A percentile compares a stretch with the other conserved stretches of the same genome.
These are phyloP conservation scores for Ostrea edulis DNA, from an alignment of 1,140 invertebrate species.

Conservation along the genomic window DNA sequence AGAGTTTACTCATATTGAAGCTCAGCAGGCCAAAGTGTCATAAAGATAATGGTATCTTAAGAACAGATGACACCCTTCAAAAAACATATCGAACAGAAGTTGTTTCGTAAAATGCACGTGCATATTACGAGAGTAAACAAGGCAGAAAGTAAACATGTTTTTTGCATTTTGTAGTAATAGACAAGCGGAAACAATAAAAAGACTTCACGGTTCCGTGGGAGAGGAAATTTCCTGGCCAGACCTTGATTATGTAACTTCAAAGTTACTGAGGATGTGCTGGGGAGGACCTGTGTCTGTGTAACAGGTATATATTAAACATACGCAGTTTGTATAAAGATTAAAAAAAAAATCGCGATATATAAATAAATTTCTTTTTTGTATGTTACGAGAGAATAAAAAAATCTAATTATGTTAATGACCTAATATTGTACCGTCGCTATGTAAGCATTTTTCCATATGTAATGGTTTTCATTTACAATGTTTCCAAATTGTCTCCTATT, in stretches of 20 bases:
- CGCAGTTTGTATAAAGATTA: background rate
- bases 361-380: background rate
- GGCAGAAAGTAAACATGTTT: constrained; percentile 36
- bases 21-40: background rate
- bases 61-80: constrained; percentile 20
- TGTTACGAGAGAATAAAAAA: background rate
- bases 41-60: constrained; percentile 25
- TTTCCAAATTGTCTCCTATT: too few relatives aligned
- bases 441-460: too few relatives aligned
- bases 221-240: background rate
- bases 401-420: background rate
- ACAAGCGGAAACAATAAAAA: constrained; percentile 35
- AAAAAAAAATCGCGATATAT: background rate
- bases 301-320: constrained; percentile 19
- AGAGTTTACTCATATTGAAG: background rate
- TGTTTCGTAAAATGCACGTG: constrained; percentile 36
- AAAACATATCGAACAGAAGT: constrained; percentile 2
- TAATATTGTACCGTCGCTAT: too few relatives aligned
- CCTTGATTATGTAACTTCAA: constrained; percentile 16
- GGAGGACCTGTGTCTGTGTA: background rate
- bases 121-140: constrained; percentile 35
- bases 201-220: constrained; percentile 3
- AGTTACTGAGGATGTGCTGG: background rate
- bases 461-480: too few relatives aligned
- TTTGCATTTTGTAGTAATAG: constrained; percentile 24